Evolutionary conservation across 1,140 invertebrate genomes (phyloP), one percentile per base, ranked within the genome.

Genomic region (Berghia stephanieae): DNA sequence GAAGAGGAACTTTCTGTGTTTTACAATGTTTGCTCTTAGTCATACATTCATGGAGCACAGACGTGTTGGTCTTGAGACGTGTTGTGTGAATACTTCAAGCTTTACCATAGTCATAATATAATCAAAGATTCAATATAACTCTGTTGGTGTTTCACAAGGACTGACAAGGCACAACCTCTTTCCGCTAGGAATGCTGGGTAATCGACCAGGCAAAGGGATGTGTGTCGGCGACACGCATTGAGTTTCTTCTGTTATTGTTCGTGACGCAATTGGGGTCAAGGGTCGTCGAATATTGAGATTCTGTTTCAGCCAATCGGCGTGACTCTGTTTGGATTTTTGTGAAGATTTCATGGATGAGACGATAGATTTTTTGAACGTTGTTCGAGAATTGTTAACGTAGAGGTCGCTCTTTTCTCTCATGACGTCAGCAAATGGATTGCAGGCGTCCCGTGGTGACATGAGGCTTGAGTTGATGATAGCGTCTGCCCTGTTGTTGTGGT

Each of bases 131-230:
- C 24, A 68, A 16, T 21, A 68, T 6, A 68, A 24, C 31, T 70
- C 67, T 0, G 75, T 70, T 24, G 75, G 75, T n/a, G 76, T 72
- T 16, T 78, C 76, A n/a, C 76, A 44, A 6, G 75, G 66, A 3
- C 16, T 55, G 16, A 67, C 27, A 24, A 76, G 42, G 38, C 44
- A 72, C 2, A 78, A 24, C 21, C 68, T 49, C 42, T 78, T 78
- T 10, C 76, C 76, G 55, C 68, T 72, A 6, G 76, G 55, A 21
- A 78, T 78, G 55, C 76, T 78, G 68, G 76, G 76, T 21, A 78
- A 57, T 27, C 76, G 46, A n/a, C 49, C 38, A 4, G 60, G 74
- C 13, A 46, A 63, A 24, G 52, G 44, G 34, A 72, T 21, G 13
- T 38, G 34, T 2, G 44, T 34, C 10, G 76, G 76, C 4, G 76